Evolutionary conservation across 2,113 vertebrate species (phyloP), one percentile per base, ranked within the genome.

Genomic region (Opisthocomus hoazin): DNA sequence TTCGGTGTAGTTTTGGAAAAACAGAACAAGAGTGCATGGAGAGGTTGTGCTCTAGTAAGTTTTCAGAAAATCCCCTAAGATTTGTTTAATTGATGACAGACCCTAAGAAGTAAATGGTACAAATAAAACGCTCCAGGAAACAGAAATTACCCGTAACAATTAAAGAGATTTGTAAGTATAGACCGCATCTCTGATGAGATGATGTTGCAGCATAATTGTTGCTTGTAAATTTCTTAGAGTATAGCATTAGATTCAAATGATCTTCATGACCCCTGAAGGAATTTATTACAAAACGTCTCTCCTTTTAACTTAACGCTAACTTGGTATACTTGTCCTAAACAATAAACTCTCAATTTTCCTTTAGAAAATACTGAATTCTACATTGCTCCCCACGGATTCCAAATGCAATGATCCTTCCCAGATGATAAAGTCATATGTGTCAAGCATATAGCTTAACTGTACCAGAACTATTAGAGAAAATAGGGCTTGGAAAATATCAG

Each of bases 41-140:
- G 89, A 82, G 46, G 65, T 48, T 94, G 53, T 68, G 37, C 53
- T 80, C 27, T 7, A 79, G 48, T 5, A 58, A 79, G 30, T 76
- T 75, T 78, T 80, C 50, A 79, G 56, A 90, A 95, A 90, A 87
- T 64, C 51, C 51, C 41, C 50, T 24, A 27, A 63, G 66, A 54
- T 85, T 84, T 84, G 19, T 80, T 94, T 91, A 93, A 96, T 95
- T 1, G 6, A 81, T 60, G 60, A 32, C 87, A 93, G 53, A 56
- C 36, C 24, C 53, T 84, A 64, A 65, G 91, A 89, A 80, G n/a
- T 66, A 94, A 94, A 64, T 36, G 74, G 36, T 21, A 68, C 46
- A 95, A 94, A 86, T 71, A 84, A 94, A 96, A 93, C 76, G 77
- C 68, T 90, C 57, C 39, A 80, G 82, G 53, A 91, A 93, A 91